Percentiles rank a stretch among this genome's conserved stretches.
These are phyloP conservation scores for Gasterosteus nipponicus DNA, from an alignment of 2,113 vertebrate species.

Conservation along the genomic window DNA sequence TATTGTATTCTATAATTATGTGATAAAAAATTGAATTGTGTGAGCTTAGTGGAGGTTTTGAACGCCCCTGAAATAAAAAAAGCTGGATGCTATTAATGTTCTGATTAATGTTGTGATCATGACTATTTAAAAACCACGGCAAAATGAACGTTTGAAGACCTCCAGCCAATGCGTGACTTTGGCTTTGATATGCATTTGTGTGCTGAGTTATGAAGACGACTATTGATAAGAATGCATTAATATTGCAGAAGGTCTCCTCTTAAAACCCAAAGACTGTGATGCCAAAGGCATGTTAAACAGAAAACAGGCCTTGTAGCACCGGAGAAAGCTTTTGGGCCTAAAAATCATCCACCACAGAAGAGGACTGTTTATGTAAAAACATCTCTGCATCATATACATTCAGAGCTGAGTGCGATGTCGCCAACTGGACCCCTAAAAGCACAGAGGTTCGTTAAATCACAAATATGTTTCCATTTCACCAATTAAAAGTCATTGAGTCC, in stretches of 20 bases:
- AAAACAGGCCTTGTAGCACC: conserved; percentile 28
- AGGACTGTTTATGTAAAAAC: neutral
- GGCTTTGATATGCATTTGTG: too few species aligned
- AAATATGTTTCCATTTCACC: conserved; percentile 22
- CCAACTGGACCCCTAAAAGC: neutral
- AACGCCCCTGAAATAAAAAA: neutral
- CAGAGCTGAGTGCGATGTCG: neutral
- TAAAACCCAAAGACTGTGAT: conserved; percentile 45
- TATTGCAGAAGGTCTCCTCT: conserved; percentile 48
- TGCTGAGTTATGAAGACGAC: too few species aligned
- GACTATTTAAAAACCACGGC: neutral
- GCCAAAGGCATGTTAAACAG: conserved; percentile 60
- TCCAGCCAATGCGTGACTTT: too few species aligned
- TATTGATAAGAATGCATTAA: conserved; percentile 40
- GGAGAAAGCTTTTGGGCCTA: conserved; percentile 17
- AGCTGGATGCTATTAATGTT: neutral
- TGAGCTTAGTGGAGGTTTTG: neutral
- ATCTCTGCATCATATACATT: neutral
- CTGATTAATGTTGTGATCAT: neutral
- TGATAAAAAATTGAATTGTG: neutral
- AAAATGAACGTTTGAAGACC: too few species aligned
- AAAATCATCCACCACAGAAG: neutral
- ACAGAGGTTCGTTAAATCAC: conserved; percentile 27
- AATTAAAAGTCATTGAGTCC: conserved; percentile 64
- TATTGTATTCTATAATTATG: neutral